Base-by-base conservation (phyloP, 2,888 invertebrate genomes). In the Boloria euphrosyne region DNA sequence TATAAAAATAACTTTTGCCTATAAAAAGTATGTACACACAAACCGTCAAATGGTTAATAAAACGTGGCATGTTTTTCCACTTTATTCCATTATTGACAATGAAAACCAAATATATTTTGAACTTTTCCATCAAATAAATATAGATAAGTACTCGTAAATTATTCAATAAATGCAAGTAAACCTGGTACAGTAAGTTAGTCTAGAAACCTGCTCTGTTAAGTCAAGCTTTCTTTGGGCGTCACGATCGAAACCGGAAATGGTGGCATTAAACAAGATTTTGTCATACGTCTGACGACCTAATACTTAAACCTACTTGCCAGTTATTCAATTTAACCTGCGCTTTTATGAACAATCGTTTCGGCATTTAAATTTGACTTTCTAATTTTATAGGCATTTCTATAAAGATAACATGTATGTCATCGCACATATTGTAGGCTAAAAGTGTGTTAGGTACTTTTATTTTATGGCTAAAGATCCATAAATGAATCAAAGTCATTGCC, bases 151-250 rank as follows among this genome's bases (percentile, higher is more conserved):
- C n/a, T n/a, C n/a, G n/a, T n/a, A n/a, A n/a, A n/a, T n/a, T n/a
- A 49, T n/a, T 47, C 2, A n/a, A 57, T 27, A 50, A 10, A 63
- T 4, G 51, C 13, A 52, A 65, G 17, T 57, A 27, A 13, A n/a
- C 16, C 43, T 22, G 27, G 27, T 50, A 61, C 57, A 7, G 43
- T 16, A 61, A 49, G 43, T 18, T 50, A 44, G 58, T 69, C 44
- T 52, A 50, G 62, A 13, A 57, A 57, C 61, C 64, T 62, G 53
- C 47, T 13, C 66, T 67, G 69, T 70, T 64, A 67, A 70, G 68
- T 67, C 71, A 72, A 67, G 62, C 77, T 76, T 76, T 76, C 76
- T 74, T 75, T 74, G 73, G 65, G 70, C 68, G 73, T 70, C 73
- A 71, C 74, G 72, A 70, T 59, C 50, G 66, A 71, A 69, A 69